Base-by-base conservation (phyloP, 2,888 invertebrate genomes). In the Tetheella fluctuosa region DNA sequence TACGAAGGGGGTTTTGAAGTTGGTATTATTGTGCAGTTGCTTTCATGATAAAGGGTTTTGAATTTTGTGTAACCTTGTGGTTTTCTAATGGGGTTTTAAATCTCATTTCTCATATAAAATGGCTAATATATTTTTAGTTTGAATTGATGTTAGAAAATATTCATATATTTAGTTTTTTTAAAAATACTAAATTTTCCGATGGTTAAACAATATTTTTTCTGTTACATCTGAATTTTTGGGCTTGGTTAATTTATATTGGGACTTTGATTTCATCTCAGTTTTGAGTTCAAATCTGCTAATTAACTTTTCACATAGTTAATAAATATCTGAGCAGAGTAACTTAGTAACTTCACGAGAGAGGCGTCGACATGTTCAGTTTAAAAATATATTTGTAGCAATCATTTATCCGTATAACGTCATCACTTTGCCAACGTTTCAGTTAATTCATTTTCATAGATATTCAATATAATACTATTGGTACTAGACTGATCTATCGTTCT, bases 301-400 rank as follows among this genome's bases (percentile, higher is more conserved):
- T 25, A 4, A 6, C 3, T 25, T 25, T 4, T 25, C 2, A 25
- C 25, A 25, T 58, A 52, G 62, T 66, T 66, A 67, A 70, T 77
- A 68, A 76, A 71, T 71, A 71, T 62, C 69, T 74, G 72, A 69
- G 63, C 66, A 69, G 57, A 69, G 59, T 70, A 67, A 72, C 71
- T 77, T 76, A 68, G 62, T 68, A 68, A 65, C 59, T 73, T 63
- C 54, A 68, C 57, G 62, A 37, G 39, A 53, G 64, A 77, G 73
- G 77, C 73, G 79, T 79, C 73, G 74, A 76, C 73, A 67, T 58
- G 66, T 61, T 17, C 59, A 58, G 66, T 72, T 63, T 69, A 64
- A 69, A 75, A 73, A 70, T 74, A 71, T 65, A 74, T 68, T 60
- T 65, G 60, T 68, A 39, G 39, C 6, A 39, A n/a, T 7, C n/a